A percentile compares a stretch with the other conserved stretches of the same genome.
Evolutionary conservation across 2,797 vertebrate genomes (phyloP).

Genomic region (Eupleurogrammus muticus): DNA sequence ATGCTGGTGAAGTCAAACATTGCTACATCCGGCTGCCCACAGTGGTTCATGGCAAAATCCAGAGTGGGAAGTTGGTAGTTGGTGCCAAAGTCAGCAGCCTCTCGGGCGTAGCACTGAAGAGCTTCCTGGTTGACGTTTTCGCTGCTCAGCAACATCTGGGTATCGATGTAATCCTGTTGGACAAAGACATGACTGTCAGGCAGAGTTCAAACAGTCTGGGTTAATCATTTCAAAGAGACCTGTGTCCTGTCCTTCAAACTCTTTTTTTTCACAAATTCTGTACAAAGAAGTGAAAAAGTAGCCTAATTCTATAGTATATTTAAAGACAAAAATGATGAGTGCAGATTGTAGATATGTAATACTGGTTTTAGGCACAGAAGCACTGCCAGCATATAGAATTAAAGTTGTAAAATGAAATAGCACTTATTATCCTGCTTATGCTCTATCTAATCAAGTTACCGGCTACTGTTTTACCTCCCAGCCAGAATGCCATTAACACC

Average conservation of each 20-base stretch:
- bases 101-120: constrained; percentile 92
- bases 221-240: neutral
- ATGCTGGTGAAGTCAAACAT: constrained; percentile 99
- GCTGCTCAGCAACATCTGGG: constrained; percentile 89
- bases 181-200: constrained; percentile 27
- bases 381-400: neutral
- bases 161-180: constrained; percentile 92
- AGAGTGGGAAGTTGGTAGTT: constrained; percentile 96
- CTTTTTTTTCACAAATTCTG: neutral
- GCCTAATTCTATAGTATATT: neutral
- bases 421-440: neutral
- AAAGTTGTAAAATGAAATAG: neutral
- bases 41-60: constrained; percentile 96
- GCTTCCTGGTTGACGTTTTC: constrained; percentile 96
- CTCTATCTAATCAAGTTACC: neutral
- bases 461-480: neutral
- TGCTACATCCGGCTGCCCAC: constrained; percentile 93
- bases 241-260: neutral
- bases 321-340: neutral
- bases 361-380: neutral
- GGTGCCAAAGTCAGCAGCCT: constrained; percentile 97
- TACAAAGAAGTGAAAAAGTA: neutral
- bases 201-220: constrained; percentile 10
- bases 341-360: neutral
- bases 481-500: neutral